These are phyloP conservation scores for Eonycteris spelaea DNA, from an alignment of 2,113 vertebrate species.

Conservation along the genomic window DNA sequence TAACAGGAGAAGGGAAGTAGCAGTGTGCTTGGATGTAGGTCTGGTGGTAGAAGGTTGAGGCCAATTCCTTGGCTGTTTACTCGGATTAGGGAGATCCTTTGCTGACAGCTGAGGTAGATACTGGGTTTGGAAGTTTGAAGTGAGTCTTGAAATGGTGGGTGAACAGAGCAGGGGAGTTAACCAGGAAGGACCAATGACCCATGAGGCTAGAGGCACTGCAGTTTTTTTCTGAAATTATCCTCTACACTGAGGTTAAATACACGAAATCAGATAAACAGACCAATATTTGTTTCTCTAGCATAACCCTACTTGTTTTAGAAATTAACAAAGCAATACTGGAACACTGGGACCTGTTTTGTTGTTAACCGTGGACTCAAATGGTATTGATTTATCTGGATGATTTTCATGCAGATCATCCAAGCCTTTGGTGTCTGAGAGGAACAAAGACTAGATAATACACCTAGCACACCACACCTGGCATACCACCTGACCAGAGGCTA, in stretches of 20 bases:
- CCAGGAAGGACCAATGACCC: background rate
- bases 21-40: background rate
- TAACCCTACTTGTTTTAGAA: slow-evolving; percentile 5
- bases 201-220: background rate
- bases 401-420: background rate
- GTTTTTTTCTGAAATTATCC: background rate
- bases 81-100: background rate
- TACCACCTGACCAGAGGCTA: background rate
- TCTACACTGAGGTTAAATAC: background rate
- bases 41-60: background rate
- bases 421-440: background rate
- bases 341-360: background rate
- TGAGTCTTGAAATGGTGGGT: background rate
- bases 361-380: background rate
- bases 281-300: background rate
- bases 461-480: background rate
- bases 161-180: background rate
- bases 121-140: background rate
- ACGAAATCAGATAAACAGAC: background rate
- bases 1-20: background rate
- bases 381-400: background rate
- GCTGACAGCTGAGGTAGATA: background rate
- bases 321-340: background rate
- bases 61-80: background rate
- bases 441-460: background rate